Conservation (phyloP, 2,888 invertebrate species). For the Heliconius sara region DNA sequence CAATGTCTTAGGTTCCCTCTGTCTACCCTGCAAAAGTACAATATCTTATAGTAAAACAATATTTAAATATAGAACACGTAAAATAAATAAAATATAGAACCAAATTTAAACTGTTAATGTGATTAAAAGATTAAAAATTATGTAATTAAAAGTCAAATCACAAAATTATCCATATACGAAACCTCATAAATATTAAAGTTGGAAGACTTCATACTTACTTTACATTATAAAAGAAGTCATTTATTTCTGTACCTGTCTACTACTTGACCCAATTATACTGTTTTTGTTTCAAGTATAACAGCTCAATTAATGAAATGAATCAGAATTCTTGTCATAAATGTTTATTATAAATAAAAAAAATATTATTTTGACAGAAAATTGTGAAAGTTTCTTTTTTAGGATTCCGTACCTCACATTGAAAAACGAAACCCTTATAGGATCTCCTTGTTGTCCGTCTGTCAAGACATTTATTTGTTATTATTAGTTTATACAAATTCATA, state of each 20-base stretch:
- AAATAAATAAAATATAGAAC: not conserved
- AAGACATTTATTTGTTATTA: no score
- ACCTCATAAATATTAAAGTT: not conserved
- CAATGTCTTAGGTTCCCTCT: no score
- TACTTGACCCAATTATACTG: constrained; percentile 17
- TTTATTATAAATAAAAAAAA: not conserved
- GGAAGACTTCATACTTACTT: constrained; percentile 5
- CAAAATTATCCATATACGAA: not conserved
- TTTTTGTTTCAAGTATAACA: constrained; percentile 13
- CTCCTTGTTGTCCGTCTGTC: no score
- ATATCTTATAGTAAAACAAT: no score
- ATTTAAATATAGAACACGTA: no score
- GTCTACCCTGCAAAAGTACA: not conserved
- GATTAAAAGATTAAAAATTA: not conserved
- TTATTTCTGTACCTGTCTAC: constrained; percentile 13
- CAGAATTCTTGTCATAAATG: not conserved
- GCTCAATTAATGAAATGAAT: constrained; percentile 7
- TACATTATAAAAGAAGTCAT: constrained; percentile 16
- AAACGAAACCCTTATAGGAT: no score
- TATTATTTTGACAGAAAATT: no score
- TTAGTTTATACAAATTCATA: no score
- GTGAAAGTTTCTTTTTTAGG: not conserved
- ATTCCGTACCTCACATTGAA: not conserved
- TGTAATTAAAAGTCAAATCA: not conserved
- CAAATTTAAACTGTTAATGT: not conserved